Base-by-base conservation (phyloP, 2,797 vertebrate species). In the Lophotriccus pileatus region DNA sequence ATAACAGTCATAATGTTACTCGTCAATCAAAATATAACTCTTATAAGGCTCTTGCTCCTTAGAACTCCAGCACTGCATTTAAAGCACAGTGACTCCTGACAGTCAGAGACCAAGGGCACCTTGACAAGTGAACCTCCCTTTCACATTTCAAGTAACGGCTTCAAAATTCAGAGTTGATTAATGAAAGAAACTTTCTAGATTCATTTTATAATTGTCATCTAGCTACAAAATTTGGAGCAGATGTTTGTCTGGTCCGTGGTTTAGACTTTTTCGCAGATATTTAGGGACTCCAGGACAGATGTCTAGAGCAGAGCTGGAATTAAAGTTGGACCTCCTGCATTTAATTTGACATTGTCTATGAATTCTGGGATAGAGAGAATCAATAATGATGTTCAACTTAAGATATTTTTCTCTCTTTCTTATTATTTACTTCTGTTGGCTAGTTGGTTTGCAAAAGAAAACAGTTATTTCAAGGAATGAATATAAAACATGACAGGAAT, bases 1-100 rank as follows among this genome's bases (percentile, higher is more conserved):
- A 94, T 95, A 95, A 95, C 62, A 95, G 53, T 95, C 81, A 91
- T 94, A 97, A 96, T 85, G 59, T 94, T 93, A 93, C 30, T 69
- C 39, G 7, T 97, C 94, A 90, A 90, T 97, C 97, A 97, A 96
- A 96, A 80, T 90, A 50, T 55, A 93, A 84, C 64, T 58, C 64
- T 87, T 92, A n/a, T 56, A 84, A 82, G 5, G 24, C 50, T 96
- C 96, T 73, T 95, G 37, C 47, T 66, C 78, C 89, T 89, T 55
- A 88, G 93, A 95, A 93, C 7, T 55, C 66, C 66, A 85, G 67
- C 20, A 15, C 39, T 85, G 9, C 47, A 91, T 93, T 77, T 96
- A 75, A 96, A 91, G 32, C 50, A 50, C 14, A 73, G 41, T 52
- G 73, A 91, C 59, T 36, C 32, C 60, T 77, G 72, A 59, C 30